phyloP scores from a whole-genome alignment of 2,797 vertebrate genomes.

The Ara ararauna region DNA sequence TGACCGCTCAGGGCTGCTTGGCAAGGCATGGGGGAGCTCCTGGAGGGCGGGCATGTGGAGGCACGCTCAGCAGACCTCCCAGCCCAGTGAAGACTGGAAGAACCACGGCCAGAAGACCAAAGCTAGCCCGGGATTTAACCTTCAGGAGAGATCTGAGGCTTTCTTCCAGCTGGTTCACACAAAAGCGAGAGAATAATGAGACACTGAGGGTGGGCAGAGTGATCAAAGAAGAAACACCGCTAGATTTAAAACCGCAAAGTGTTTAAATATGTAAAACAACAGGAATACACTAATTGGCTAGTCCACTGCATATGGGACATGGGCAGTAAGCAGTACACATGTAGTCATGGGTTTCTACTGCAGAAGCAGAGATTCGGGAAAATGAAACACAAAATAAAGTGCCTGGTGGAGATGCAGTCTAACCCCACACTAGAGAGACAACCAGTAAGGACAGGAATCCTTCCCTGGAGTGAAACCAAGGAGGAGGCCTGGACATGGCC shows the following conservation, averaged over 20 bases:
- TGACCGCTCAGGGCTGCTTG: background rate
- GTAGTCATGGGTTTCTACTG: rapidly evolving
- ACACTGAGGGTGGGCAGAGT: background rate
- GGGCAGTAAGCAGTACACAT: background rate
- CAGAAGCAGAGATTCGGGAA: background rate
- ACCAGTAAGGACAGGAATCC: background rate
- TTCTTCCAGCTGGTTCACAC: background rate
- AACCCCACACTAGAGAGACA: background rate
- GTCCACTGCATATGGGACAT: background rate
- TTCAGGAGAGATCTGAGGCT: background rate
- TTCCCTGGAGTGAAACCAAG: background rate
- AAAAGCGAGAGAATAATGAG: background rate
- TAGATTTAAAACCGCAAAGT: rapidly evolving
- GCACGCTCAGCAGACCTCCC: rapidly evolving
- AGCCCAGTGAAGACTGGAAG: rapidly evolving
- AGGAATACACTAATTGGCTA: background rate
- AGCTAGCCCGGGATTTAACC: background rate
- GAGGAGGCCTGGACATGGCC: background rate
- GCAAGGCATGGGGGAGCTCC: rapidly evolving
- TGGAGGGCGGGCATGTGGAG: rapidly evolving
- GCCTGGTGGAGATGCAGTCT: rapidly evolving
- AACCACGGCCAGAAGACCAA: background rate
- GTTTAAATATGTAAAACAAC: background rate
- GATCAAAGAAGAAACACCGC: background rate
- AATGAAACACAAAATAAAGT: background rate